Base-by-base conservation (phyloP, 2,797 vertebrate species). In the Pteronotus mesoamericanus region DNA sequence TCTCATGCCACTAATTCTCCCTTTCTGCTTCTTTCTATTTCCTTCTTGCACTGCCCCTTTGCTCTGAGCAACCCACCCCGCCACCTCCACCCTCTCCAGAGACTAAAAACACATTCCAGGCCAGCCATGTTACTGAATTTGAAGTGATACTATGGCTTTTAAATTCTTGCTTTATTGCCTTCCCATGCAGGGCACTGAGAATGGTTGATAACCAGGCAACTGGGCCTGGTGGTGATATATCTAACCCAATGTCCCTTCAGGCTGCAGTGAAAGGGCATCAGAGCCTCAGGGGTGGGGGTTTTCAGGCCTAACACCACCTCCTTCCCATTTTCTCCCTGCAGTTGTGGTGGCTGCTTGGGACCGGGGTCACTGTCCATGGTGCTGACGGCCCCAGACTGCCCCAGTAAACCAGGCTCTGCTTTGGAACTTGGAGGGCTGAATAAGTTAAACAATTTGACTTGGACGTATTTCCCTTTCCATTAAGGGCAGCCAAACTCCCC, bases 161-260 rank as follows among this genome's bases (percentile, higher is more conserved):
- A 94, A 96, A 98, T 97, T 97, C 86, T 96, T 85, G 74, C 61
- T 95, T 95, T 96, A 96, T 97, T 97, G 95, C 94, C 96, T 97
- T 97, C 95, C 79, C 72, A 74, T 83, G 79, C 83, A 92, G 91
- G 83, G 91, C 95, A 91, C 89, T 51, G 74, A 93, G 86, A 84
- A 95, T 77, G 85, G 97, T 78, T 97, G 97, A 97, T 96, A 78
- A 94, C 74, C 88, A 96, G 94, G 72, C 91, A 94, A 39, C 92
- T 91, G 92, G 86, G 86, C 85, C 94, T 0, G 0, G 71, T 0
- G 4, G 66, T 94, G 89, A 95, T 95, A 91, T 91, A 91, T 85
- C 66, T 96, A 82, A 85, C 80, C 57, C 9, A 1, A 61, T 44
- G 92, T 87, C 83, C 71, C 91, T 82, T 95, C 66, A 48, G 94